A percentile compares a stretch with the other conserved stretches of the same genome.
phyloP scores from a whole-genome alignment of 1,140 invertebrate species.

The Dolichoris vasculosae region DNA sequence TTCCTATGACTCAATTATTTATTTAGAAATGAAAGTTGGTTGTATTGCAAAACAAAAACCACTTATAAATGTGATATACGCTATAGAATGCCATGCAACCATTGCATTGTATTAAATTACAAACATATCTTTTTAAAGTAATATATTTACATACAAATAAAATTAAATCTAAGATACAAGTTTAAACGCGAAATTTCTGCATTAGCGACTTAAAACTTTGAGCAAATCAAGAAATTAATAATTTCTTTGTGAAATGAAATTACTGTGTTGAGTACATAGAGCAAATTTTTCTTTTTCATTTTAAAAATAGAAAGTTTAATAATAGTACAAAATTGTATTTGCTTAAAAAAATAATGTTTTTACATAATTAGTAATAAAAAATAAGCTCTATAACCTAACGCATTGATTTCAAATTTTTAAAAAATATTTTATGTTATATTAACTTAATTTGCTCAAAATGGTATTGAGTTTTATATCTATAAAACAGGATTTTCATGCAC shows the following conservation, averaged over 20 bases:
- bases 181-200: constrained; percentile 9
- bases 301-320: constrained; percentile 3
- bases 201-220: constrained; percentile 14
- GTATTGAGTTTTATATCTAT: neutral
- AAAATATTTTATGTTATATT: constrained; percentile 19
- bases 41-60: constrained; percentile 36
- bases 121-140: constrained; percentile 38
- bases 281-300: neutral
- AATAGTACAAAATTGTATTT: neutral
- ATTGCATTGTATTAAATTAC: constrained; percentile 40
- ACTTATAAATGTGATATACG: constrained; percentile 43
- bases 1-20: constrained; percentile 35
- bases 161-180: constrained; percentile 32
- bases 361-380: neutral
- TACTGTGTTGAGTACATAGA: neutral
- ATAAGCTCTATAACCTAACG: neutral
- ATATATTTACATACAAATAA: constrained; percentile 48
- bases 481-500: constrained; percentile 24
- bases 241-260: neutral
- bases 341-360: neutral
- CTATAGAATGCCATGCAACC: constrained; percentile 25
- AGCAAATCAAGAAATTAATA: constrained; percentile 14
- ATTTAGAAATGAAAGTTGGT: constrained; percentile 47
- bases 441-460: constrained; percentile 9
- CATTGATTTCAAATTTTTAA: neutral